These are phyloP conservation scores for Epinotia nisella DNA, from an alignment of 2,888 invertebrate species.

Conservation along the genomic window DNA sequence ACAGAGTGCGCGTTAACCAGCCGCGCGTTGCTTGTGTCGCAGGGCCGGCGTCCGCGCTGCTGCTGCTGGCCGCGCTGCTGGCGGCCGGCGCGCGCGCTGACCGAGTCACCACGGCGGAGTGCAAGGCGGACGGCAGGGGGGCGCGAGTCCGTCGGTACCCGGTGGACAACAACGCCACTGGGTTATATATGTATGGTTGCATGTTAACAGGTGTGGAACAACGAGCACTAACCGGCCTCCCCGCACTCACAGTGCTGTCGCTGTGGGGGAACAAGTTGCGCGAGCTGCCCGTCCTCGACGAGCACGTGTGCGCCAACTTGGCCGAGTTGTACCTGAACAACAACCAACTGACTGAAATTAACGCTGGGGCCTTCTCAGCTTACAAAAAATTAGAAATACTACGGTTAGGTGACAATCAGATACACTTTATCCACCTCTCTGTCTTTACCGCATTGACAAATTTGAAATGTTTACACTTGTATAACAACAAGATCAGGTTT, in stretches of 20 bases:
- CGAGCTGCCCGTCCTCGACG: not conserved
- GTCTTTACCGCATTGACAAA: not conserved
- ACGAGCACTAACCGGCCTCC: not conserved
- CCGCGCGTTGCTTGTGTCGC: not conserved
- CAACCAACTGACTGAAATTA: not conserved
- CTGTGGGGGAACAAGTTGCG: not conserved
- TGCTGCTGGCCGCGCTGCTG: conserved; percentile 1
- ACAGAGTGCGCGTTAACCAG: too few species aligned
- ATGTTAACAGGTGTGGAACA: not conserved
- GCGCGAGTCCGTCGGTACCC: not conserved
- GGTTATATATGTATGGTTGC: not conserved
- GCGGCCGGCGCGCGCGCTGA: not conserved
- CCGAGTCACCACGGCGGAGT: not conserved
- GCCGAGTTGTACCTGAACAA: not conserved
- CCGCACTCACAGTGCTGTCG: not conserved
- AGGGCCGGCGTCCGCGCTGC: not conserved
- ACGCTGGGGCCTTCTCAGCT: not conserved
- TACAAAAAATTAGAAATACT: not conserved
- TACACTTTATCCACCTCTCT: not conserved
- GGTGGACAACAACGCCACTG: not conserved
- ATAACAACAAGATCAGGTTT: not conserved
- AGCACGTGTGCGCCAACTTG: not conserved
- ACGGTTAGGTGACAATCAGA: not conserved
- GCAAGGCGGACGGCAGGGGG: not conserved
- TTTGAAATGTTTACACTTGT: not conserved